Conservation (phyloP, 37 sponge, comb jelly and placozoan species). For the Tethya wilhelma region DNA sequence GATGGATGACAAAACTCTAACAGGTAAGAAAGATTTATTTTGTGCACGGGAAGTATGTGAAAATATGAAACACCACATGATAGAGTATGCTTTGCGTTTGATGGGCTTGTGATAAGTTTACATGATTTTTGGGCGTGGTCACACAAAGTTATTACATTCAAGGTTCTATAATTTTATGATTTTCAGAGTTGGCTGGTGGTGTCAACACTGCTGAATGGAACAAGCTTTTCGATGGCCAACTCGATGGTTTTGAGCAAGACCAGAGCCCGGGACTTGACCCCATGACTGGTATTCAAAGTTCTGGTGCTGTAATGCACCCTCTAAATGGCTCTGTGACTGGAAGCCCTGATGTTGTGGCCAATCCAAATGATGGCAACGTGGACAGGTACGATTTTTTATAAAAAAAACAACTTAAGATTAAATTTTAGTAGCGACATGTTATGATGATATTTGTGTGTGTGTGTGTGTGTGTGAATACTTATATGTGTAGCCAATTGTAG, state of each 20-base stretch:
- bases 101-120: neutral
- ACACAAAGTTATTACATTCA: neutral
- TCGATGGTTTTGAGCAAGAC: constrained; percentile 38
- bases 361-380: too few species aligned
- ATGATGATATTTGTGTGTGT: too few species aligned
- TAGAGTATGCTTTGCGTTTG: neutral
- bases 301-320: neutral
- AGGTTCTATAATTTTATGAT: neutral
- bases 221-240: constrained; percentile 49
- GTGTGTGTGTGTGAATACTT: too few species aligned
- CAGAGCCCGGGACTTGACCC: constrained; percentile 42
- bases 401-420: too few species aligned
- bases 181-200: constrained; percentile 25
- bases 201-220: constrained; percentile 29
- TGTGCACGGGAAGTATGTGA: neutral
- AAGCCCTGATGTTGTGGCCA: too few species aligned
- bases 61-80: neutral
- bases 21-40: constrained; percentile 11
- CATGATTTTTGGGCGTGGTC: neutral
- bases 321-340: too few species aligned
- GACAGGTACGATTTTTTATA: too few species aligned
- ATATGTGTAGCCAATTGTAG: neutral
- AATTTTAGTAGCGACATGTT: too few species aligned
- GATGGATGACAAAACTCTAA: constrained; percentile 38
- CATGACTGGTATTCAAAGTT: constrained; percentile 36